Evolutionary conservation across 2,113 vertebrate species (phyloP), one percentile per base, ranked within the genome.

Genomic region (Oenanthe melanoleuca): DNA sequence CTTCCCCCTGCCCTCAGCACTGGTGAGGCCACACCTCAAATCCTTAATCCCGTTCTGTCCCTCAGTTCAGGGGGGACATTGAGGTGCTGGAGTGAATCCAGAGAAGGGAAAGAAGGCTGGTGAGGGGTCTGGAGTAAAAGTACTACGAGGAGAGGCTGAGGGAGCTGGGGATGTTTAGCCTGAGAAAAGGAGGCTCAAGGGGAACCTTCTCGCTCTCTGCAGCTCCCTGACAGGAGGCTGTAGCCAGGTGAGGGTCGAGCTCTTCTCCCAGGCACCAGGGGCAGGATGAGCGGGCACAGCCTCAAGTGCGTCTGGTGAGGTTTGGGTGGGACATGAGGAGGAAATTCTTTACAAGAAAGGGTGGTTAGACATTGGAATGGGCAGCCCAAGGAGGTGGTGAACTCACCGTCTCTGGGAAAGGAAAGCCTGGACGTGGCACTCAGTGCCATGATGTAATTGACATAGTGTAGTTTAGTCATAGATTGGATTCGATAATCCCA

Each of bases 111-210:
- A 4, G 1, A 9, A 28, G 12, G 44, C 12, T 29, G 44, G 15
- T 12, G 38, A 24, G 53, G n/a, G n/a, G 16, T 38, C 13, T 38
- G 69, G 45, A n/a, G 38, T 55, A 18, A 47, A 19, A 12, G 16
- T 14, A 0, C 5, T 16, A 1, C 14, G 78, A 40, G 38, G 23
- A 20, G 23, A 5, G 0, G 61, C 45, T 67, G 45, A 18, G 29
- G 45, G 45, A 81, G 20, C 38, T 53, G 77, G 28, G 38, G 20
- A 1, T n/a, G 16, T 60, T 73, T 8, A 38, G n/a, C 45, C 28
- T 18, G 45, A 60, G 69, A 14, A 28, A 44, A 88, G 31, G 31
- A 66, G 38, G 47, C 40, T 69, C 45, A 17, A 14, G 16, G 8
- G 20, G 6, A 12, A 12, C 28, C 11, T 47, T 45, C 8, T 26